A percentile compares a stretch with the other conserved stretches of the same genome.
phyloP scores from a whole-genome alignment of 2,797 vertebrate genomes.

The Euphonia xanthogaster region DNA sequence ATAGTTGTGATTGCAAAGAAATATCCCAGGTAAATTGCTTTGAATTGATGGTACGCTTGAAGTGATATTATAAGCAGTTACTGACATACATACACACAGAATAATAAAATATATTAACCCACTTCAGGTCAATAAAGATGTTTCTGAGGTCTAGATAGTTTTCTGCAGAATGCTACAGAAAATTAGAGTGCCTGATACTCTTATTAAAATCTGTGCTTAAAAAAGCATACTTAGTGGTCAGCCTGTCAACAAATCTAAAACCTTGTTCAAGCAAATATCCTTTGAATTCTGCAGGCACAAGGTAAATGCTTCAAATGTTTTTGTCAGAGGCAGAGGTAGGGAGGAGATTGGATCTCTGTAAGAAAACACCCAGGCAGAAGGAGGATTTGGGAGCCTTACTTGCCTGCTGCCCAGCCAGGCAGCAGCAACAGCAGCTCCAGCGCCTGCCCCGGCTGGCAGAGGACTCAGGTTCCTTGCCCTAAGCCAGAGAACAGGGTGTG shows the following conservation, averaged over 20 bases:
- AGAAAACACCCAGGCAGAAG: slow-evolving; percentile 27
- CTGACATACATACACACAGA: neutral
- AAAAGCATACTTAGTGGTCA: neutral
- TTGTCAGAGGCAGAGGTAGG: neutral
- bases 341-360: neutral
- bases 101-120: neutral
- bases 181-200: neutral
- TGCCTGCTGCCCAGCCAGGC: neutral
- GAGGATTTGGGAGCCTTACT: neutral
- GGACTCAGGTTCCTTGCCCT: slow-evolving; percentile 51
- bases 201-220: neutral
- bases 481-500: neutral
- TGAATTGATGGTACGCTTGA: neutral
- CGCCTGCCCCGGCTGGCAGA: neutral
- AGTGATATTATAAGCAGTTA: neutral
- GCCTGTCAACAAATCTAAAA: neutral
- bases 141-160: neutral
- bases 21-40: neutral
- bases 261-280: accelerated
- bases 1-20: neutral
- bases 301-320: neutral
- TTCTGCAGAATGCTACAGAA: neutral
- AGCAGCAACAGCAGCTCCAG: neutral
- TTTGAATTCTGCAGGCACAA: neutral
- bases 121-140: neutral